Conservation (phyloP, 2,888 invertebrate species). For the Panzeria rudis region DNA sequence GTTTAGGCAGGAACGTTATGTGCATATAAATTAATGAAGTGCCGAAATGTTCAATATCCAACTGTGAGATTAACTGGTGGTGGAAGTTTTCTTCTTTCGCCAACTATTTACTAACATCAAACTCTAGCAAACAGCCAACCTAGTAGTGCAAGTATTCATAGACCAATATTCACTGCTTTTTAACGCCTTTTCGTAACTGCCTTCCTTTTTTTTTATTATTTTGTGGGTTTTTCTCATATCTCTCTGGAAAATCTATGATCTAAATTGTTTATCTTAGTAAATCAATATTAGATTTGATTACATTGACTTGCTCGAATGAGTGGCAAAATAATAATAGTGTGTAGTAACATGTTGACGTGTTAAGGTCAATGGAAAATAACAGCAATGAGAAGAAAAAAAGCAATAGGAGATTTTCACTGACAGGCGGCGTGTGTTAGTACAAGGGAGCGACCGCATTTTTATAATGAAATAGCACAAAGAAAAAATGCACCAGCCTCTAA, state of each 20-base stretch:
- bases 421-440: conserved; percentile 8
- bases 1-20: conserved; percentile 59
- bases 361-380: conserved; percentile 56
- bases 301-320: conserved; percentile 58
- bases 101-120: conserved; percentile 56
- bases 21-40: conserved; percentile 73
- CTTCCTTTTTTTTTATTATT: conserved; percentile 39
- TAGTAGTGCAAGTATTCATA: not conserved
- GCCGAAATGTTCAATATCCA: conserved; percentile 72
- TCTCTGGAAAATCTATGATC: conserved; percentile 65
- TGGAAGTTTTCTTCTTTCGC: conserved; percentile 63
- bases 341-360: conserved; percentile 49
- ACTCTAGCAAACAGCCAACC: conserved; percentile 18
- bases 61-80: conserved; percentile 72
- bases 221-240: conserved; percentile 41
- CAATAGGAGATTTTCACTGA: conserved; percentile 38
- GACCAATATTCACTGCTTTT: conserved; percentile 26
- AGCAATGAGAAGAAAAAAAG: not conserved
- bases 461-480: not conserved
- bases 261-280: conserved; percentile 72
- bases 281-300: conserved; percentile 70
- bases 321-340: conserved; percentile 51
- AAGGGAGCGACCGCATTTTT: conserved; percentile 11
- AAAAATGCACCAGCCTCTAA: conserved; percentile 6
- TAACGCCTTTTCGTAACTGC: conserved; percentile 66